Evolutionary conservation across 2,113 vertebrate genomes (phyloP).

Genomic region (Bothrops jararaca): DNA sequence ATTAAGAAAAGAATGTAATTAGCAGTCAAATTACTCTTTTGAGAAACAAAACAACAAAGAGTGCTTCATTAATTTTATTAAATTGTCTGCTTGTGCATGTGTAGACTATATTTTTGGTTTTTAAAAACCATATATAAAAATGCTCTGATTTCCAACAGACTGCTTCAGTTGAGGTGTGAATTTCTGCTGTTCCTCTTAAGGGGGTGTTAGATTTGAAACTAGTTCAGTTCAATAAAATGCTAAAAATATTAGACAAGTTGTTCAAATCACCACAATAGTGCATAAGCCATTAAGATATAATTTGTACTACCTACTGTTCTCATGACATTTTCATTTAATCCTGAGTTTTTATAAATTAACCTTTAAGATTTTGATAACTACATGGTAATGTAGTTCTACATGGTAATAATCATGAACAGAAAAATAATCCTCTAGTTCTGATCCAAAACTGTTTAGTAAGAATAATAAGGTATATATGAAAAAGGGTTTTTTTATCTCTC

Average conservation of each 20-base stretch:
- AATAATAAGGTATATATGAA: not conserved
- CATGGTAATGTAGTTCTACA: not conserved
- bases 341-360: not conserved
- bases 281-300: not conserved
- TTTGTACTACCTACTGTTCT: not conserved
- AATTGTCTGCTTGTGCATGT: not conserved
- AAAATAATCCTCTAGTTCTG: not conserved
- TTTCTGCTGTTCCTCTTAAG: slow-evolving; percentile 17
- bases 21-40: not conserved
- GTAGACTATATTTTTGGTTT: slow-evolving; percentile 5
- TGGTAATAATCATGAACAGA: not conserved
- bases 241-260: slow-evolving; percentile 30
- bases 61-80: not conserved
- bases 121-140: not conserved
- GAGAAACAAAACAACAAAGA: not conserved
- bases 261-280: slow-evolving; percentile 8
- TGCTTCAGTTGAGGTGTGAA: slow-evolving; percentile 23
- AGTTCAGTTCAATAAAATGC: slow-evolving; percentile 24
- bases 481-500: not conserved
- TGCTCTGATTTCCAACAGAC: slow-evolving; percentile 11
- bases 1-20: not conserved
- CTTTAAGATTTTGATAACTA: not conserved
- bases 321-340: not conserved
- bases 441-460: not conserved
- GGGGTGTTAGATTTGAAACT: slow-evolving; percentile 17